Evolutionary conservation across 92 coral and sea anemone genomes (phyloP).

Genomic region (Meandrina meandrites): DNA sequence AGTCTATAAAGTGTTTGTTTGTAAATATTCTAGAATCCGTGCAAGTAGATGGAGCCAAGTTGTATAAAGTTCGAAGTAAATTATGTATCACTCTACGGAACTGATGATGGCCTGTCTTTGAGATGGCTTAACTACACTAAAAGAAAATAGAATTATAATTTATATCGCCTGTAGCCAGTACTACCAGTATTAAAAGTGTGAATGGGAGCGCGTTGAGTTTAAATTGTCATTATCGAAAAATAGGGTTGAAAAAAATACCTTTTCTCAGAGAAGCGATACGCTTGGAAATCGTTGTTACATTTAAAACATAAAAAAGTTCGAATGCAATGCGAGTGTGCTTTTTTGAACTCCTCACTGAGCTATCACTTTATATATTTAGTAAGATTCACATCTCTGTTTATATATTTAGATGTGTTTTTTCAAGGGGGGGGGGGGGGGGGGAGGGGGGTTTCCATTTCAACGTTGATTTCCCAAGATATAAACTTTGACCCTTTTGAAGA

Average conservation of each 20-base stretch:
- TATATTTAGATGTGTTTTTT: constrained; percentile 3
- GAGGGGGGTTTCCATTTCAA: not conserved
- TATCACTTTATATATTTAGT: not conserved
- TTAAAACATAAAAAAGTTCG: not conserved
- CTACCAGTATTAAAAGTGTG: not conserved
- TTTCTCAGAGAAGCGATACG: not conserved
- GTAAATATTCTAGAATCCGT: constrained; percentile 28
- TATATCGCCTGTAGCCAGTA: not conserved
- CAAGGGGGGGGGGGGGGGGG: no score
- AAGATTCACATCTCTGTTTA: constrained; percentile 3
- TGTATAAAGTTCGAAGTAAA: not conserved
- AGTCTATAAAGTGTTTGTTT: constrained; percentile 18
- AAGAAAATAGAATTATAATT: not conserved
- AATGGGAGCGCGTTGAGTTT: not conserved
- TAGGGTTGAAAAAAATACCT: not conserved
- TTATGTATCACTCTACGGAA: not conserved
- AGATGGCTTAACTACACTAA: not conserved
- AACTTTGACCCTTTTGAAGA: not conserved
- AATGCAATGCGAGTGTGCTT: not conserved
- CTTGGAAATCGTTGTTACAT: not conserved
- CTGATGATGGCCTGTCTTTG: not conserved
- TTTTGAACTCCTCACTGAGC: not conserved
- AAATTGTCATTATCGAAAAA: not conserved
- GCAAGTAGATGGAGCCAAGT: not conserved
- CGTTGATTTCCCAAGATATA: not conserved